Percentiles rank a stretch among this genome's conserved stretches.
Conservation (phyloP, 2,113 vertebrate species). For the Cygnus atratus region DNA sequence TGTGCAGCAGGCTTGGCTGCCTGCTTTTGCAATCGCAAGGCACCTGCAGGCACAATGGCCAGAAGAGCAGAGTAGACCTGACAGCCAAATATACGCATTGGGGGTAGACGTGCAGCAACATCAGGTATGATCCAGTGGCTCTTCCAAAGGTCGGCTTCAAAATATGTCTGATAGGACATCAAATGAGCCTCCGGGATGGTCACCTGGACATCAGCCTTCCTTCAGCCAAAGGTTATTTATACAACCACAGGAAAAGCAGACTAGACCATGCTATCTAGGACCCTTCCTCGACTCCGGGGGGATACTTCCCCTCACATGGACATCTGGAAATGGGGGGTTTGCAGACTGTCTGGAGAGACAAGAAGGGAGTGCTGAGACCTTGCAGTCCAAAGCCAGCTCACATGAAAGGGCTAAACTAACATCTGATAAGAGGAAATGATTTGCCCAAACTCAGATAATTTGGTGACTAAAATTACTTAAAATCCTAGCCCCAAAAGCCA, state of each 20-base stretch:
- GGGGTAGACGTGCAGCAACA: neutral
- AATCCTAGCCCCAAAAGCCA: neutral
- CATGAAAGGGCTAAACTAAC: neutral
- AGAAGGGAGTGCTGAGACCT: neutral
- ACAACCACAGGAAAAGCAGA: neutral
- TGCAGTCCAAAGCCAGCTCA: neutral
- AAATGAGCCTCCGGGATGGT: neutral
- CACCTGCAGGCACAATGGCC: neutral
- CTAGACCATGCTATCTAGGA: neutral
- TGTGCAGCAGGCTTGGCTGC: neutral
- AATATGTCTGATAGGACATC: neutral
- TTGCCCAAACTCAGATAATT: neutral
- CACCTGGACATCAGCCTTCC: neutral
- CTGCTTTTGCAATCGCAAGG: neutral
- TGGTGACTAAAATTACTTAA: neutral
- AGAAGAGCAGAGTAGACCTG: neutral
- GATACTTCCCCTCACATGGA: neutral
- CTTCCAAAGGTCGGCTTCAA: neutral
- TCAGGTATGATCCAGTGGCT: neutral
- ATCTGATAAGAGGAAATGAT: neutral
- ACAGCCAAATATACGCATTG: accelerated
- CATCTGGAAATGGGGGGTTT: neutral
- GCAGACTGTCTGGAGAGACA: neutral
- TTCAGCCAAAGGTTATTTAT: neutral
- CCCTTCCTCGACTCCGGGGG: neutral